Base-by-base conservation (phyloP, 2,113 vertebrate species). In the Strix uralensis region DNA sequence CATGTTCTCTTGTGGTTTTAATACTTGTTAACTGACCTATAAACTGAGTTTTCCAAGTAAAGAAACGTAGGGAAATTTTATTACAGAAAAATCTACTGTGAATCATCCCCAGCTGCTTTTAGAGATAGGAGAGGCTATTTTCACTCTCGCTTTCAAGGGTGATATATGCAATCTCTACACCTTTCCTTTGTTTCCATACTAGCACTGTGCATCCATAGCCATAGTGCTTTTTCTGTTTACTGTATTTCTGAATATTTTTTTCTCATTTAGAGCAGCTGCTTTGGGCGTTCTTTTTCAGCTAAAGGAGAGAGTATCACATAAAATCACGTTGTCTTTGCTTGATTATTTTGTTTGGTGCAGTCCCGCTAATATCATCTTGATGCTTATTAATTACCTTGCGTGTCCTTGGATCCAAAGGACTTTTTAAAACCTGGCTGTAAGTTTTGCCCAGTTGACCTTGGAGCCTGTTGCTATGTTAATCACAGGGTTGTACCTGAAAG, bases 11-110 rank as follows among this genome's bases (percentile, higher is more conserved):
- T 98, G 88, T 94, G 97, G 92, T 97, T 98, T 97, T 96, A 97
- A 97, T 98, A 96, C 95, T 97, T 97, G 97, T 97, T 98, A 97
- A 97, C 96, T 97, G 97, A 97, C 91, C 93, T 98, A 96, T 97
- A 97, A 98, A 97, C 85, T 95, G 92, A 94, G 72, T 97, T 98
- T 97, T 95, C 97, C 94, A 95, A 98, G 96, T 86, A 97, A 97
- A 97, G 96, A 97, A 97, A 97, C 26, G 26, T 86, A 91, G 94
- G 96, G 74, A 85, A 97, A 79, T 96, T 98, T 97, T 93, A 92
- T 96, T 97, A 95, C 91, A 92, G 85, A 85, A 97, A 96, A 95
- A 95, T 55, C 78, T 90, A 69, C 87, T 77, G 74, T 5, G 97
- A 96, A 67, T 97, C 93, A 77, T 93, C 96, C 86, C 93, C 89